Base-by-base conservation (phyloP, 2,113 vertebrate genomes). In the Psittacus erithacus region DNA sequence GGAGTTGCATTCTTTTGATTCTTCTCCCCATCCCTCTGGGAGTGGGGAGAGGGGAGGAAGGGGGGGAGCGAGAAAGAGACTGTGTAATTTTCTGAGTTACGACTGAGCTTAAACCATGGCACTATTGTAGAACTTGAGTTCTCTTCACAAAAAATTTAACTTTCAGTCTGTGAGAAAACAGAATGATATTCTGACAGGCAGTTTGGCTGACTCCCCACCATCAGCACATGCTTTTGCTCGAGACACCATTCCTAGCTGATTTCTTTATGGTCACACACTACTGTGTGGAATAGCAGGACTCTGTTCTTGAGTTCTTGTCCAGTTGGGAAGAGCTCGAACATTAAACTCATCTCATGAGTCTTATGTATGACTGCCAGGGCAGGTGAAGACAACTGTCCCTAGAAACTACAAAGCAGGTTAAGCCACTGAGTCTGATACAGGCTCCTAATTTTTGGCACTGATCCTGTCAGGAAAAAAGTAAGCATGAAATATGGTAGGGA, bases 371-470 rank as follows among this genome's bases (percentile, higher is more conserved):
- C 38, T 89, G 41, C 50, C 33, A 84, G 84, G 82, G 50, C 69
- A 84, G 87, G 69, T 92, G 55, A 90, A 83, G 60, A 69, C 68
- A 65, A 86, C n/a, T 27, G 17, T 71, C 29, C 62, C 78, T 64
- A 39, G 35, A 84, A 84, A 93, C 64, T 38, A 78, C 41, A 75
- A 71, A 47, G 55, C 60, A 75, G 43, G 59, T 67, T 43, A 68
- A 89, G 50, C 43, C 43, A 55, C 25, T 23, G 55, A 57, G 38
- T 59, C 69, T 43, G 33, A 84, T 52, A 62, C 23, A 83, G 22
- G 19, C 49, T 81, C 60, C 57, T 77, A 63, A 62, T 59, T 91
- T 92, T 85, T 93, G 93, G 87, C 75, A 90, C 65, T 85, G n/a
- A 11, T 95, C 43, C 73, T 94, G 65, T 80, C 62, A 91, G 52